Conservation (phyloP, 1,140 invertebrate genomes). For the Hylaeus anthracinus region DNA sequence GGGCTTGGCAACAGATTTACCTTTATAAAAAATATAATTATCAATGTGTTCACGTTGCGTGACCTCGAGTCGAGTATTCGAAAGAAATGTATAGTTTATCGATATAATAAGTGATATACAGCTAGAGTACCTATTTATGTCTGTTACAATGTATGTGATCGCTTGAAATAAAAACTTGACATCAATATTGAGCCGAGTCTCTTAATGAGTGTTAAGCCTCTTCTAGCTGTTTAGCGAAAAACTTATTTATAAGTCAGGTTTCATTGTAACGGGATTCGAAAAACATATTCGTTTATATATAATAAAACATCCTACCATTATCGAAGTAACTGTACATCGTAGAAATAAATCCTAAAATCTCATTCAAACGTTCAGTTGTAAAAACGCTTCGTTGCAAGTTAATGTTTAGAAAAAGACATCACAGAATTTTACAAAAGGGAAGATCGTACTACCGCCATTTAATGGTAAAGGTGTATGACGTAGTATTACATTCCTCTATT, state of each 20-base stretch:
- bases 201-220: background rate
- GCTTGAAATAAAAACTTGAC: slow-evolving; percentile 73
- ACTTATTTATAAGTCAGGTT: background rate
- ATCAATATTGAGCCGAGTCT: slow-evolving; percentile 34
- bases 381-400: background rate
- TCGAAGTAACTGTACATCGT: background rate
- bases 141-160: slow-evolving; percentile 73
- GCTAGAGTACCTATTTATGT: slow-evolving; percentile 69
- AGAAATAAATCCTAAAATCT: background rate
- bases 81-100: slow-evolving; percentile 64
- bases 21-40: slow-evolving; percentile 46
- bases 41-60: slow-evolving; percentile 69
- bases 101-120: slow-evolving; percentile 61
- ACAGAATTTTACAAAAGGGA: slow-evolving; percentile 13
- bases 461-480: slow-evolving; percentile 5
- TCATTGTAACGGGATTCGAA: background rate
- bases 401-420: background rate
- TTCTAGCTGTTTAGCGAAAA: background rate
- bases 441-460: background rate
- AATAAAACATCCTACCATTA: background rate
- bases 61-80: slow-evolving; percentile 59
- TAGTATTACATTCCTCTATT: background rate
- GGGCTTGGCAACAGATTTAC: slow-evolving; percentile 41
- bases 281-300: background rate
- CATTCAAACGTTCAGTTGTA: background rate